Percentiles rank a stretch among this genome's conserved stretches.
Conservation (phyloP, 2,113 vertebrate genomes). For the Festucalex cinctus region DNA sequence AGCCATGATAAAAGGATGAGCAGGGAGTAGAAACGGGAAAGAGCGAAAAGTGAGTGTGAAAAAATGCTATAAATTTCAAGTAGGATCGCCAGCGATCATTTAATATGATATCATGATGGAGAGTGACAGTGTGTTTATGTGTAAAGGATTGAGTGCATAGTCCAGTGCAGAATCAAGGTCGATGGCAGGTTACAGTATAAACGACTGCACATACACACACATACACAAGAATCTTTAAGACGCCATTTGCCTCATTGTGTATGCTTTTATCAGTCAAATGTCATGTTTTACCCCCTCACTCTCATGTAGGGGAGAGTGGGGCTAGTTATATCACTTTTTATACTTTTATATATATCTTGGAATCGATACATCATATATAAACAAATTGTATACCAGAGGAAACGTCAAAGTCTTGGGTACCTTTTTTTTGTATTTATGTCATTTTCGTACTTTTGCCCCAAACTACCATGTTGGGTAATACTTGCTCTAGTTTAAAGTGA, state of each 20-base stretch:
- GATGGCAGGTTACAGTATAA: conserved; percentile 49
- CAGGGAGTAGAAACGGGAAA: conserved; percentile 13
- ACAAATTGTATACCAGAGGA: too few species aligned
- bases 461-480: too few species aligned
- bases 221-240: background rate
- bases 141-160: conserved; percentile 34
- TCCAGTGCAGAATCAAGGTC: conserved; percentile 47
- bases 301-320: too few species aligned
- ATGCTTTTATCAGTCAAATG: too few species aligned
- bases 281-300: background rate
- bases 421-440: too few species aligned
- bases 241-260: background rate
- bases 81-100: conserved; percentile 26
- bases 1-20: conserved; percentile 2
- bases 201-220: conserved; percentile 29
- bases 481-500: too few species aligned
- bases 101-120: conserved; percentile 31
- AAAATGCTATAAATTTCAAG: conserved; percentile 37
- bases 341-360: too few species aligned
- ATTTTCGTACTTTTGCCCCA: too few species aligned
- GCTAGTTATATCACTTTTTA: too few species aligned
- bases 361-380: too few species aligned
- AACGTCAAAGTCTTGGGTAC: too few species aligned
- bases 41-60: conserved; percentile 8
- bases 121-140: conserved; percentile 27